Evolutionary conservation across 1,140 invertebrate species (phyloP).

Genomic region (Drosophila pruinosa): DNA sequence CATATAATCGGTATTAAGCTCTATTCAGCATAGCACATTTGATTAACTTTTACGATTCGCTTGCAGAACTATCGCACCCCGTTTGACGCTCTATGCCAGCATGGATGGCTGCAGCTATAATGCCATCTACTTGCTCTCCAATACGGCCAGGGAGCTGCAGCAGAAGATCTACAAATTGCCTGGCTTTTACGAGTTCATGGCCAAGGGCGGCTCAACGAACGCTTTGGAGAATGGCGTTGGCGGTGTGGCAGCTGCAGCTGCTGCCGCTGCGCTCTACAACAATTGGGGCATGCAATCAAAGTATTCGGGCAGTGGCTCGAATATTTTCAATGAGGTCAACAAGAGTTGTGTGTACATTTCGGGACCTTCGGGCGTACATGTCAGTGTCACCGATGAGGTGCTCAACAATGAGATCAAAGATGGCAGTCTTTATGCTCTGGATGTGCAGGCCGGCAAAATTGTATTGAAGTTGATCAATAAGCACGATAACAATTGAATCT

Average conservation of each 20-base stretch:
- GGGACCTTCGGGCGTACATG: slow-evolving; percentile 89
- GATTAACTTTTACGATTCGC: neutral
- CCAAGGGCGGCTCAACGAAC: slow-evolving; percentile 51
- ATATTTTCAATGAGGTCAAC: slow-evolving; percentile 77
- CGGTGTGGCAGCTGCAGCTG: slow-evolving; percentile 27
- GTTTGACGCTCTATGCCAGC: slow-evolving; percentile 91
- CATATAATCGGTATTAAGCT: too few relatives aligned
- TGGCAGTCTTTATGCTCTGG: slow-evolving; percentile 86
- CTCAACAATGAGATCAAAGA: slow-evolving; percentile 86
- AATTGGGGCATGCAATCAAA: slow-evolving; percentile 81
- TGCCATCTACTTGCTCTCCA: slow-evolving; percentile 89
- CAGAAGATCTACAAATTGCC: slow-evolving; percentile 85
- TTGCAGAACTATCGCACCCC: slow-evolving; percentile 88
- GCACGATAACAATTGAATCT: slow-evolving; percentile 68
- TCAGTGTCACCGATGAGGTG: slow-evolving; percentile 90
- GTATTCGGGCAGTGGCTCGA: slow-evolving; percentile 82
- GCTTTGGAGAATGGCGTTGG: slow-evolving; percentile 48
- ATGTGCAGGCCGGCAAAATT: slow-evolving; percentile 83
- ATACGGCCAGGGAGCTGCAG: slow-evolving; percentile 87
- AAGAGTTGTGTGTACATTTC: slow-evolving; percentile 86
- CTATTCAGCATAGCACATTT: too few relatives aligned
- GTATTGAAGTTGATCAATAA: slow-evolving; percentile 79
- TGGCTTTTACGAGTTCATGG: slow-evolving; percentile 77
- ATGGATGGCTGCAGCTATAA: slow-evolving; percentile 88
- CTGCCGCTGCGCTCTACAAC: slow-evolving; percentile 55